Evolutionary conservation across 2,888 invertebrate species (phyloP), one percentile per base, ranked within the genome.

Genomic region (Lithosia quadra): DNA sequence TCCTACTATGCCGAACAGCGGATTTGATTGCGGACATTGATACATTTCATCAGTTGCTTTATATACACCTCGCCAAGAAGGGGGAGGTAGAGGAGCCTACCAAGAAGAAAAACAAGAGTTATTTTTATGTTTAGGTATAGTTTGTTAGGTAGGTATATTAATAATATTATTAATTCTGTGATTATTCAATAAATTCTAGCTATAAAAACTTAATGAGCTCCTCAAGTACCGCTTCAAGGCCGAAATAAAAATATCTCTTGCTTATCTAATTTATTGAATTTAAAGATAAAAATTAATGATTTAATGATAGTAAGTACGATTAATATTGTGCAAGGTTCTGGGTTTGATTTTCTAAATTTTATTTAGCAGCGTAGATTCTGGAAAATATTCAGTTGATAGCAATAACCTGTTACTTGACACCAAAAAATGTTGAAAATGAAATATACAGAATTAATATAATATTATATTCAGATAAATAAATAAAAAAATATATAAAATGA

Each of bases 51-150:
- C 89, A 3, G 87, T 84, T 18, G 94, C 95, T 82, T 86, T 90
- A 74, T 86, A 92, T 1, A 90, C 83, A 10, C 94, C 94, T 61
- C 88, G 77, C 94, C 94, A 95, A 71, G 85, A 79, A 18, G 92
- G 92, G 1, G 94, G 87, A 10, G 94, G 93, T 0, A 89, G 82
- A 0, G 94, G 93, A 10, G 92, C 91, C 94, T 94, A 85, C 4
- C 84, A 70, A 58, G 53, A 74, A 62, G 75, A 64, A 55, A 68
- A 62, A 65, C 36, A 68, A 63, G 11, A 4, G 21, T 43, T 56
- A 39, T 43, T 56, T 34, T 49, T 9, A 28, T 49, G 9, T 9
- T n/a, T 9, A n/a, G n/a, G 18, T 8, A n/a, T n/a, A n/a, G n/a
- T n/a, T n/a, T n/a, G n/a, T n/a, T n/a, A n/a, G n/a, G n/a, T n/a